Percentiles rank a stretch among this genome's conserved stretches.
Evolutionary conservation across 2,888 invertebrate genomes (phyloP).

Genomic region (Trichopoda pennipes): DNA sequence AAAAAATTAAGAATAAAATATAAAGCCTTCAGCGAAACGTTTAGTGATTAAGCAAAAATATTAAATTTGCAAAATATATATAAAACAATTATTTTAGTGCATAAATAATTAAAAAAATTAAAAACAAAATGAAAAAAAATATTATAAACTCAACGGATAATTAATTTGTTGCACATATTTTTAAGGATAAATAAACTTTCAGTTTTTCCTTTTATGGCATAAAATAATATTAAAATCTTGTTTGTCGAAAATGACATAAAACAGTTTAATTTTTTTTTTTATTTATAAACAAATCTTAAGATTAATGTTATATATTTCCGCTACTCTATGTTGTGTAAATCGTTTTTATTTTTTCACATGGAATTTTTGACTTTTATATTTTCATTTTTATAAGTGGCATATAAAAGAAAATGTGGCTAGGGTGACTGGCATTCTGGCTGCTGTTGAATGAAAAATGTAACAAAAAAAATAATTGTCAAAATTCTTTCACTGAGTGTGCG

Average conservation of each 20-base stretch:
- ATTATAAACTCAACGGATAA: background rate
- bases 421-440: conserved; percentile 40
- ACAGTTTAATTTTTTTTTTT: conserved; percentile 1
- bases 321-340: background rate
- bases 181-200: conserved; percentile 1
- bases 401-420: conserved; percentile 30
- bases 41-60: conserved; percentile 37
- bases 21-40: conserved; percentile 15
- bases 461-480: conserved; percentile 53
- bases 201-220: conserved; percentile 41
- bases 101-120: conserved; percentile 38
- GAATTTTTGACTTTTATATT: conserved; percentile 50
- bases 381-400: background rate
- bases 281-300: conserved; percentile 60
- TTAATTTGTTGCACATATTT: background rate
- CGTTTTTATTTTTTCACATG: conserved; percentile 30
- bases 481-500: conserved; percentile 42
- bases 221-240: background rate
- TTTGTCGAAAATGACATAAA: background rate
- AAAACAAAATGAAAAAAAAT: background rate
- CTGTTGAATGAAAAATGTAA: conserved; percentile 63
- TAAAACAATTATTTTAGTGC: conserved; percentile 37
- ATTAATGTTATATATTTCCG: conserved; percentile 19
- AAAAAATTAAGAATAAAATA: conserved; percentile 31
- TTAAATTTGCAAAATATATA: background rate